Conservation (phyloP, 2,113 vertebrate genomes). For the Dasypus novemcinctus region DNA sequence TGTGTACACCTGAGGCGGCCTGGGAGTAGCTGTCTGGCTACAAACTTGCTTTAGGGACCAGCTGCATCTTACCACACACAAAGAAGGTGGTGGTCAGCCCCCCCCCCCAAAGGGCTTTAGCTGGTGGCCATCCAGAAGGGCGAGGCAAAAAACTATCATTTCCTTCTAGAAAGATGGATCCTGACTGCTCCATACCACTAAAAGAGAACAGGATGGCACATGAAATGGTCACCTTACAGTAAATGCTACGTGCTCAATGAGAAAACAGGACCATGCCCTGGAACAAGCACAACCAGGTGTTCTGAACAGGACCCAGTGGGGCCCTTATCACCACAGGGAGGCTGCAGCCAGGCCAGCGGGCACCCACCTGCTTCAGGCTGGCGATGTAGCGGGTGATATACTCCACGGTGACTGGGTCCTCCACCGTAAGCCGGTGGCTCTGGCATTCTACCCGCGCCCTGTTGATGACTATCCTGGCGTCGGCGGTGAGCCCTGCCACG, state of each 20-base stretch:
- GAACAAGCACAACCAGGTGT: neutral
- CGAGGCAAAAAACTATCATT: neutral
- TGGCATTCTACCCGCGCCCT: conserved; percentile 91
- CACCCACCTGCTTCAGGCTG: conserved; percentile 89
- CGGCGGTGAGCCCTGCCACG: conserved; percentile 87
- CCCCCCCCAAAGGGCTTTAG: neutral
- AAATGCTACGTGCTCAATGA: accelerated
- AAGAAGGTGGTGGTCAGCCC: neutral
- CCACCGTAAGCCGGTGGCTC: conserved; percentile 91
- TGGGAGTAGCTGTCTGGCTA: neutral
- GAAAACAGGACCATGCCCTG: accelerated
- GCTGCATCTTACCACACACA: no score
- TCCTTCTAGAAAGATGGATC: neutral
- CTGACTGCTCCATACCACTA: neutral
- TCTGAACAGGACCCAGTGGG: accelerated
- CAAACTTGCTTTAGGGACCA: neutral
- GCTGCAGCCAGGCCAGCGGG: neutral
- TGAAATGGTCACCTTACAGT: accelerated
- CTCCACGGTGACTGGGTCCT: conserved; percentile 91
- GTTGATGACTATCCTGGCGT: conserved; percentile 91
- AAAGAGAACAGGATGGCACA: no score
- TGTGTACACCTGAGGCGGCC: neutral
- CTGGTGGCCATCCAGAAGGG: neutral
- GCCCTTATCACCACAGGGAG: no score
- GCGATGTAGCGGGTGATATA: conserved; percentile 93